Percentiles rank a stretch among this genome's conserved stretches.
Evolutionary conservation across 2,113 vertebrate species (phyloP).

Genomic region (human (Homo sapiens)): GRCh38 chr6:12762501-12763000

Average conservation of each 20-base stretch:
- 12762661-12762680: background rate
- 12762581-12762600: slow-evolving; percentile 29
- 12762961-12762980: too few relatives aligned
- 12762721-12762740: background rate
- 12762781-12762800: background rate
- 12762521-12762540: slow-evolving; percentile 19
- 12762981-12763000: too few relatives aligned
- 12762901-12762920: background rate
- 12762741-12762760: background rate
- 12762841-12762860: background rate
- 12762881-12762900: background rate
- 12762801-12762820: background rate
- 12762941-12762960: too few relatives aligned
- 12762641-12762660: background rate
- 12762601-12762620: slow-evolving; percentile 25
- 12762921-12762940: background rate
- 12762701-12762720: background rate
- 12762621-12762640: background rate
- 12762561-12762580: background rate
- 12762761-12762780: background rate
- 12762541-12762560: slow-evolving; percentile 22
- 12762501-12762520: slow-evolving; percentile 54
- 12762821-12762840: background rate
- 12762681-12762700: background rate
- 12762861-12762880: background rate